Evolutionary conservation across 1,140 invertebrate genomes (phyloP).

Genomic region (Oedothorax gibbosus): DNA sequence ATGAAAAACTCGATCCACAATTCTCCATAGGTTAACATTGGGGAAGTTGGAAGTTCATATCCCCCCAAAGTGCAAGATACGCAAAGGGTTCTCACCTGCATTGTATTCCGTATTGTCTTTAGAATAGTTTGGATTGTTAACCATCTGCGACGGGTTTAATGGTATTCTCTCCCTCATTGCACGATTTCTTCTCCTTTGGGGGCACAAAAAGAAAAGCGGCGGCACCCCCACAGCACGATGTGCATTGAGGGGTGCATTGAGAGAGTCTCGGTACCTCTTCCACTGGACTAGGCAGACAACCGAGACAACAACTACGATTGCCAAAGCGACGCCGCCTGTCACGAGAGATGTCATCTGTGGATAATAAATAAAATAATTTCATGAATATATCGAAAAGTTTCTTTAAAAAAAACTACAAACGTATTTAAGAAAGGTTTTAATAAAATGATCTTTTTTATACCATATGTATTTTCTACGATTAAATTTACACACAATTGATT

Average conservation of each 20-base stretch:
- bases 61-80: too few species aligned
- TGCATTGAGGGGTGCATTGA: background rate
- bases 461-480: too few species aligned
- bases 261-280: background rate
- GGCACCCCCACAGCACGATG: too few species aligned
- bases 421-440: too few species aligned
- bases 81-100: too few species aligned
- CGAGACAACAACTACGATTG: background rate
- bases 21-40: too few species aligned
- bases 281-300: conserved; percentile 15
- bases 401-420: conserved; percentile 5
- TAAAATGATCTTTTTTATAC: too few species aligned
- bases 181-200: conserved; percentile 5
- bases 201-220: conserved; percentile 10
- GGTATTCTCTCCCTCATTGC: conserved; percentile 65
- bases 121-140: conserved; percentile 69
- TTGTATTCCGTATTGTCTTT: conserved; percentile 49
- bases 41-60: too few species aligned
- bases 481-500: too few species aligned
- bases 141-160: conserved; percentile 65
- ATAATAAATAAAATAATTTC: background rate
- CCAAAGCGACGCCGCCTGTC: background rate
- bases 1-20: too few species aligned
- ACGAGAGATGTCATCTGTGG: conserved; percentile 26
- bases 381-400: background rate